Evolutionary conservation across 2,113 vertebrate genomes (phyloP).

Genomic region (Callipepla californica): DNA sequence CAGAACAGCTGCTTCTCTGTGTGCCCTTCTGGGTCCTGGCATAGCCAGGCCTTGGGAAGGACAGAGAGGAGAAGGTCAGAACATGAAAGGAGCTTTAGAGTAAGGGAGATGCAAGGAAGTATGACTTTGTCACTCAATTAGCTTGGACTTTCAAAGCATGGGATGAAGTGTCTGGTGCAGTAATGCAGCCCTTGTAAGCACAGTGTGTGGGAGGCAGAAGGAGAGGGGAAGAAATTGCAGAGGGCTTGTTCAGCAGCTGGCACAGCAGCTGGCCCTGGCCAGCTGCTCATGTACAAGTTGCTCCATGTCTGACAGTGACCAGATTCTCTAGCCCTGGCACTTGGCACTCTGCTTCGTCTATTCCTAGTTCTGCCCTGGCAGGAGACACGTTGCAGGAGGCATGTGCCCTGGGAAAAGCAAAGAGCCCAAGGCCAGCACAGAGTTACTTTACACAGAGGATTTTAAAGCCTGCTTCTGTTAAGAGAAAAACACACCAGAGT

Average conservation of each 20-base stretch:
- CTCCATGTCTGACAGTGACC: neutral
- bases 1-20: neutral
- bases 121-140: conserved; percentile 61
- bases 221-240: neutral
- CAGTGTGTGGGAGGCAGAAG: neutral
- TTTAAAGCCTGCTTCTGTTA: neutral
- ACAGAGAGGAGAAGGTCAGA: conserved; percentile 43
- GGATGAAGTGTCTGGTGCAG: conserved; percentile 9
- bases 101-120: conserved; percentile 18
- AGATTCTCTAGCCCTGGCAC: neutral
- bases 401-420: neutral
- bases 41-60: conserved; percentile 15
- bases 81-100: conserved; percentile 42
- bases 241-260: conserved; percentile 39
- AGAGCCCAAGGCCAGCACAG: neutral
- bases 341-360: conserved; percentile 13
- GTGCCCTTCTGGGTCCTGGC: neutral
- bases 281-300: neutral
- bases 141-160: conserved; percentile 13
- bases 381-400: neutral
- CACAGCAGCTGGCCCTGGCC: conserved; percentile 43
- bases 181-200: conserved; percentile 33
- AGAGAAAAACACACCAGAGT: neutral
- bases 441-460: neutral
- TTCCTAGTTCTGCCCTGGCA: neutral